Evolutionary conservation across 2,888 invertebrate genomes (phyloP), one percentile per base, ranked within the genome.

Genomic region (Polyploca ridens): DNA sequence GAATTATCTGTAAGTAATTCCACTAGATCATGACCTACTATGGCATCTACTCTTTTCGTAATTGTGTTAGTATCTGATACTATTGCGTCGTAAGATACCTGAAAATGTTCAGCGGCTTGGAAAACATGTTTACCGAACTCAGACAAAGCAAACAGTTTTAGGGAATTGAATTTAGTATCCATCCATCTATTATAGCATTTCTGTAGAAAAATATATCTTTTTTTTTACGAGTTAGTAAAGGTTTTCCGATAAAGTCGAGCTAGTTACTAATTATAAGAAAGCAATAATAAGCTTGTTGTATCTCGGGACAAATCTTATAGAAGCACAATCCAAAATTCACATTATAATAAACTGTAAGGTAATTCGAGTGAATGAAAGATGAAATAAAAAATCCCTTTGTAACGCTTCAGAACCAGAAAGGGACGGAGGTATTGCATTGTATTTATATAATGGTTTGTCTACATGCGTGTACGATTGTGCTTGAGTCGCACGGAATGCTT

Each of bases 361-460:
- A 83, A 88, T 84, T 84, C 82, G 78, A 74, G 69, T 78, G 85
- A 90, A 84, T 76, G 83, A 82, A 80, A 85, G 66, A 72, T 77
- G 72, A 79, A 79, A 83, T 75, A 81, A 78, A 78, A 78, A 78
- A 65, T 73, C 64, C 68, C 75, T 85, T 84, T 84, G 74, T 75
- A 69, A 79, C 75, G 69, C 71, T 72, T 74, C 69, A 71, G 68
- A 79, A 68, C 69, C 64, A 84, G 85, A 41, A 71, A 73, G 79
- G 75, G 89, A 85, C 78, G 75, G 76, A 75, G 71, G 76, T 76
- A 83, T 77, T 69, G 84, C 87, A 91, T 93, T 93, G 93, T 93
- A 83, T 88, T 82, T 83, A 84, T 85, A 93, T 90, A 92, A 92
- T 90, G 80, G 88, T 88, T 83, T 91, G 90, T 90, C 90, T 90